Conservation (phyloP, 1,140 invertebrate genomes). For the Hesperophylax magnus region DNA sequence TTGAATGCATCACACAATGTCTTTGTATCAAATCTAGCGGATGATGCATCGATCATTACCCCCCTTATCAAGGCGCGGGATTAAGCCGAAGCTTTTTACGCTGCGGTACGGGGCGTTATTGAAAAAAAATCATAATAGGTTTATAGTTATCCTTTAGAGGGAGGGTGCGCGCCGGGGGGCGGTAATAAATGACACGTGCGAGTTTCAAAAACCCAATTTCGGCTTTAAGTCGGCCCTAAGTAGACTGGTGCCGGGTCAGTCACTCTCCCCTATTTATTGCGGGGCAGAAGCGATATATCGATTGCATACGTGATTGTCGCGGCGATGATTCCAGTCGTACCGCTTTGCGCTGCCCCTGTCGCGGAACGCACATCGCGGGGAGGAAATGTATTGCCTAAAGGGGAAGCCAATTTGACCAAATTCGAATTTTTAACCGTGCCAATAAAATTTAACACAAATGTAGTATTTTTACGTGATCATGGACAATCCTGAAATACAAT, state of each 20-base stretch:
- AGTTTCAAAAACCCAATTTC: constrained; percentile 73
- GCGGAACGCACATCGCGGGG: neutral
- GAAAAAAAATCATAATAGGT: constrained; percentile 58
- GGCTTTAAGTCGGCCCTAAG: constrained; percentile 73
- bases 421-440: too few species aligned
- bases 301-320: constrained; percentile 57
- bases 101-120: constrained; percentile 51
- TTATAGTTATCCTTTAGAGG: constrained; percentile 55
- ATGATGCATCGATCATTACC: constrained; percentile 57
- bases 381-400: neutral
- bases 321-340: constrained; percentile 31
- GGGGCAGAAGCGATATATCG: constrained; percentile 57
- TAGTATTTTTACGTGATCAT: too few species aligned
- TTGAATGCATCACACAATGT: constrained; percentile 17
- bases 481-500: too few species aligned
- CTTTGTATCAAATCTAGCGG: constrained; percentile 53
- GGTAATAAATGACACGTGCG: constrained; percentile 73
- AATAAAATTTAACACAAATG: too few species aligned
- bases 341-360: too few species aligned
- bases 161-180: constrained; percentile 59
- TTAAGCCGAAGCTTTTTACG: constrained; percentile 55
- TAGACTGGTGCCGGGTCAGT: constrained; percentile 60
- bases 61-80: constrained; percentile 49
- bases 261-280: constrained; percentile 56
- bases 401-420: neutral